phyloP scores from a whole-genome alignment of 2,797 vertebrate species.

The Gallinago stenura region DNA sequence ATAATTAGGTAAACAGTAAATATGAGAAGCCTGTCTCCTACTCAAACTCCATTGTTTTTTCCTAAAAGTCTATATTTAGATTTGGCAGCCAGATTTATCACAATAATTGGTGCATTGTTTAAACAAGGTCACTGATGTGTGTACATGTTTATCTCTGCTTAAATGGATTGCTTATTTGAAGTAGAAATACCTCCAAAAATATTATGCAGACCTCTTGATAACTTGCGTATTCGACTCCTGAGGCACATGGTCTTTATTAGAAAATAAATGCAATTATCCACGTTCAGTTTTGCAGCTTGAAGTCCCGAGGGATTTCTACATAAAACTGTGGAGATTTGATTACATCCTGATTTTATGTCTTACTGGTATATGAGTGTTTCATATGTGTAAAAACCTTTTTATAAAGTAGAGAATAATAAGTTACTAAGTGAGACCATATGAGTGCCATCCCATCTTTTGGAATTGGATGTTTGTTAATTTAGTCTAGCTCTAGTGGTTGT shows the following conservation, averaged over 20 bases:
- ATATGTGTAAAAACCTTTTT: conserved; percentile 27
- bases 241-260: conserved; percentile 40
- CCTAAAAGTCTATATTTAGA: conserved; percentile 35
- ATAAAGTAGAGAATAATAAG: not conserved
- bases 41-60: conserved; percentile 42
- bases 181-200: conserved; percentile 40
- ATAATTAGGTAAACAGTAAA: conserved; percentile 59
- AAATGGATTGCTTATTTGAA: conserved; percentile 48
- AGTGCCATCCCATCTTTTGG: not conserved
- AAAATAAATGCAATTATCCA: conserved; percentile 41
- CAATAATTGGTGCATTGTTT: conserved; percentile 32
- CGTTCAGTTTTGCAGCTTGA: not conserved
- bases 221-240: not conserved
- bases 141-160: conserved; percentile 5
- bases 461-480: not conserved
- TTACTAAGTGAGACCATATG: conserved; percentile 1
- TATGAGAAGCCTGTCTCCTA: conserved; percentile 9
- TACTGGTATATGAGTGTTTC: not conserved
- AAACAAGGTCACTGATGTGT: conserved; percentile 21
- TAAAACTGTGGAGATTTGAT: conserved; percentile 39
- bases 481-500: not conserved
- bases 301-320: not conserved
- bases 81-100: conserved; percentile 40
- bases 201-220: not conserved
- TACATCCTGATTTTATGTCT: conserved; percentile 41